phyloP scores from a whole-genome alignment of 2,888 invertebrate species.

The Drosophila prostipennis region DNA sequence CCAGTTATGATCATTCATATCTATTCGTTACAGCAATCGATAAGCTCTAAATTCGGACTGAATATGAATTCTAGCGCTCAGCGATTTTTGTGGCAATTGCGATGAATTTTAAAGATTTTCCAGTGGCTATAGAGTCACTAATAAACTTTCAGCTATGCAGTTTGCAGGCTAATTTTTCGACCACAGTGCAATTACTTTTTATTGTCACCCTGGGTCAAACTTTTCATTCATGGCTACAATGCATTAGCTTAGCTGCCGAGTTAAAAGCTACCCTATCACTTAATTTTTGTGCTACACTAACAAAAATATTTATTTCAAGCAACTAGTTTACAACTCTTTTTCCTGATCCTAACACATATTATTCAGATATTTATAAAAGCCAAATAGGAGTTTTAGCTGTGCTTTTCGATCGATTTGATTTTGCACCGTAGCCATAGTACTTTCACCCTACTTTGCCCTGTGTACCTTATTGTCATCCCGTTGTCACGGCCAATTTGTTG shows the following conservation, averaged over 20 bases:
- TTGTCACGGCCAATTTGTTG: conserved; percentile 20
- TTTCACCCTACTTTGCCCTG: background rate
- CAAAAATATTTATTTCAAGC: background rate
- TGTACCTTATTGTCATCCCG: background rate
- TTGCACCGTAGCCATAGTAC: background rate
- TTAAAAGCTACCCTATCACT: background rate
- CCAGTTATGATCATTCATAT: too few species aligned
- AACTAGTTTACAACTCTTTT: background rate
- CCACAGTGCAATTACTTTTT: too few species aligned
- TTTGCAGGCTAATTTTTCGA: too few species aligned
- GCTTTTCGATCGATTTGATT: background rate
- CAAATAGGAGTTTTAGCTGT: background rate
- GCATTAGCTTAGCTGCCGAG: background rate
- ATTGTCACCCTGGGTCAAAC: too few species aligned
- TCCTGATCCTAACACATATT: background rate
- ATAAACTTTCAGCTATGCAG: too few species aligned
- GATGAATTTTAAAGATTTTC: too few species aligned
- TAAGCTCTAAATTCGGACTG: too few species aligned
- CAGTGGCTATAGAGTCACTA: too few species aligned
- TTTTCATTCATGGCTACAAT: background rate
- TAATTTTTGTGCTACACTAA: background rate
- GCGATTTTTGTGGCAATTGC: too few species aligned
- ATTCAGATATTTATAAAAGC: background rate
- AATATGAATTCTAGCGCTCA: too few species aligned
- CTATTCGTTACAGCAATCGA: too few species aligned